Evolutionary conservation across 2,113 vertebrate genomes (phyloP).

Genomic region (Scortum barcoo): DNA sequence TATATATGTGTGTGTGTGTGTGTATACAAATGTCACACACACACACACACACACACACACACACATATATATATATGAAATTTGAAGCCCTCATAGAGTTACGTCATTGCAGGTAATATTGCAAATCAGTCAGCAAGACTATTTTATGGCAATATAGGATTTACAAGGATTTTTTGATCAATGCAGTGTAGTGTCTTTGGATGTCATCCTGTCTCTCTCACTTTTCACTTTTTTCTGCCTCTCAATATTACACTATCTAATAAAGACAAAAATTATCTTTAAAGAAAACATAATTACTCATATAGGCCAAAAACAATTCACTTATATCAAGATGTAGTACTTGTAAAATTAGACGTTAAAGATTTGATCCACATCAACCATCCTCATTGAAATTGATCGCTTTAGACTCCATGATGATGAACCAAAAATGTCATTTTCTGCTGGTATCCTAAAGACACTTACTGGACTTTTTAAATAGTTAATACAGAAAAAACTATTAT

Average conservation of each 20-base stretch:
- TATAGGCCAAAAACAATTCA: too few relatives aligned
- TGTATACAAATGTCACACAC: too few relatives aligned
- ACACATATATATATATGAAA: conserved; percentile 6
- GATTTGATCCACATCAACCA: not conserved
- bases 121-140: not conserved
- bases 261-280: not conserved
- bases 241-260: not conserved
- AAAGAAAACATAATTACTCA: too few relatives aligned
- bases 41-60: too few relatives aligned
- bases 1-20: too few relatives aligned
- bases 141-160: not conserved
- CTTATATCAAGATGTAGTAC: too few relatives aligned
- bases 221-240: not conserved
- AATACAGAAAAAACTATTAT: not conserved
- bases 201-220: not conserved
- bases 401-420: conserved; percentile 7
- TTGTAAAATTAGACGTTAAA: too few relatives aligned
- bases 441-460: too few relatives aligned
- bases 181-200: not conserved
- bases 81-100: too few relatives aligned
- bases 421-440: not conserved
- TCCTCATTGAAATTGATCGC: not conserved
- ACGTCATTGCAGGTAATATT: conserved; percentile 9
- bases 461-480: not conserved
- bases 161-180: not conserved